Percentiles rank a stretch among this genome's conserved stretches.
Evolutionary conservation across 2,113 vertebrate genomes (phyloP).

Genomic region (Salminus brasiliensis): DNA sequence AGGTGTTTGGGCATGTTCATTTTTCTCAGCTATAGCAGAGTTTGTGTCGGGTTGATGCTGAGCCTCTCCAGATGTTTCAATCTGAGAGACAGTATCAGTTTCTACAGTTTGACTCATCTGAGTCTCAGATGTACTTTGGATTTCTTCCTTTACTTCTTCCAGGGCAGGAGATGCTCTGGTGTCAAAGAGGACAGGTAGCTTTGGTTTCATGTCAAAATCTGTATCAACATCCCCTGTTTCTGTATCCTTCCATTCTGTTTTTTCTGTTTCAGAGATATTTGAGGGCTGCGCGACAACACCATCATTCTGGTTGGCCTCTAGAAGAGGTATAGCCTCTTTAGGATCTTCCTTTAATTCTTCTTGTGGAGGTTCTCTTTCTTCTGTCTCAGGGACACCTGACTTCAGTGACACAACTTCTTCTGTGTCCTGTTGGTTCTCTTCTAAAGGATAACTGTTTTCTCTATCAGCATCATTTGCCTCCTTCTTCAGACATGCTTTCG

Average conservation of each 20-base stretch:
- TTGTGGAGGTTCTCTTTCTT: constrained; percentile 54
- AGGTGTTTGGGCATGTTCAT: constrained; percentile 17
- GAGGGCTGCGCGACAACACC: constrained; percentile 48
- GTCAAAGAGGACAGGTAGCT: constrained; percentile 46
- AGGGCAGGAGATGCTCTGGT: neutral
- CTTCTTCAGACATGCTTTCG: constrained; percentile 34
- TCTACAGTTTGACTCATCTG: neutral
- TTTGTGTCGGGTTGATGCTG: constrained; percentile 24
- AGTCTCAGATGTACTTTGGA: neutral
- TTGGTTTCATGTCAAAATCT: constrained; percentile 52
- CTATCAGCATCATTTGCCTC: constrained; percentile 26
- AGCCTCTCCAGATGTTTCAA: neutral
- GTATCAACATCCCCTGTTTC: constrained; percentile 35
- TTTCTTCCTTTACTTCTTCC: constrained; percentile 23
- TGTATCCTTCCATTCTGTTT: constrained; percentile 57
- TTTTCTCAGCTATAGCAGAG: constrained; percentile 5
- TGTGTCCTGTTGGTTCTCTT: constrained; percentile 15
- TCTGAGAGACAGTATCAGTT: neutral
- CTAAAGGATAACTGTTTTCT: neutral
- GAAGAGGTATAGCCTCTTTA: neutral
- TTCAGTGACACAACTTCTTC: constrained; percentile 49
- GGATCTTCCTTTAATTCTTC: constrained; percentile 37
- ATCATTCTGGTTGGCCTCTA: constrained; percentile 3
- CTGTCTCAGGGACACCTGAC: constrained; percentile 57
- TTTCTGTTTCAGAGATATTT: constrained; percentile 59